Evolutionary conservation across 2,888 invertebrate genomes (phyloP), one percentile per base, ranked within the genome.

Genomic region (Dorcus parallelipipedus): DNA sequence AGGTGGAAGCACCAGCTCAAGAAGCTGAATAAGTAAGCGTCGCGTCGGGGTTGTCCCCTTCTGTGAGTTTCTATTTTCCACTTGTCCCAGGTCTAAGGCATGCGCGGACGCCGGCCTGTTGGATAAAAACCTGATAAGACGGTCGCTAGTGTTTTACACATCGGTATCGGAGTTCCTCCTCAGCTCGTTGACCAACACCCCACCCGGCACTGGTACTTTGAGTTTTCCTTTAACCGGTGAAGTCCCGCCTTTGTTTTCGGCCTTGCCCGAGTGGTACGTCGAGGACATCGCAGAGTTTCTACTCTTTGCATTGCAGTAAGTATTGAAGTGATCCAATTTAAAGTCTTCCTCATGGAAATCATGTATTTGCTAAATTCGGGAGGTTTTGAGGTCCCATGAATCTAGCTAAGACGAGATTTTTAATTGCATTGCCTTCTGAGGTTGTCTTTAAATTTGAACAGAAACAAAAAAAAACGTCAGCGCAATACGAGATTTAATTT

Each of bases 241-340:
- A 66, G 82, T 88, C 50, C 86, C 91, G 10, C 83, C 84, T 67
- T 84, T 89, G 68, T 97, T 97, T 82, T 87, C 90, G 54, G 93
- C 96, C 69, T 83, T 95, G 73, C 98, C 98, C 42, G 97, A 98
- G 82, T 97, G 96, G 91, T 94, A 95, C 78, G 88, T 98, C 67
- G 98, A 98, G 79, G 97, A 98, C 76, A 90, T 97, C 69, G 95
- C 97, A 9, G 97, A 98, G 79, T 95, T 97, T 79, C 84, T 97
- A 71, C 85, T 96, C 38, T 96, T 97, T 75, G 87, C 92, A 3
- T 85, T 97, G 72, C 95, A 95, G 93, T 94, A 80, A 90, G 92
- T 88, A 60, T 49, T 59, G 57, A 20, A 20, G 3, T 20, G 20
- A 20, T 20, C 20, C 20, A 20, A 20, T 20, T 20, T 20, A 20